A percentile compares a stretch with the other conserved stretches of the same genome.
Conservation (phyloP, 2,797 vertebrate species). For the Gephyroberyx darwinii region DNA sequence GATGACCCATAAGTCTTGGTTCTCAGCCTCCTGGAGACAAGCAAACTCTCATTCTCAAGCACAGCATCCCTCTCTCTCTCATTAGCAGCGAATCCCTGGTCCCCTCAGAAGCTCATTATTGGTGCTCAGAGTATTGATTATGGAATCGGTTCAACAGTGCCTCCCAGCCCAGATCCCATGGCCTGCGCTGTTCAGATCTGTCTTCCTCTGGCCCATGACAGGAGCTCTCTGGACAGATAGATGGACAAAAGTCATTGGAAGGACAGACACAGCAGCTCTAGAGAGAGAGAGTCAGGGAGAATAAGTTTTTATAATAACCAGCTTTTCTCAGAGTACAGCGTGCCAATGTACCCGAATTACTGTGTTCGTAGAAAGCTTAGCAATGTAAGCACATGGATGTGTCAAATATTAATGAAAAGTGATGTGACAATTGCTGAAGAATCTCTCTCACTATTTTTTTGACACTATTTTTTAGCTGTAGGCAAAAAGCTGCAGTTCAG, state of each 20-base stretch:
- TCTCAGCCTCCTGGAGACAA: slow-evolving; percentile 37
- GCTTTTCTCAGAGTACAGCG: neutral
- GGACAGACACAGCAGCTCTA: neutral
- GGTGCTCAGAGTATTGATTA: slow-evolving; percentile 56
- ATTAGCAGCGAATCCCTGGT: slow-evolving; percentile 44
- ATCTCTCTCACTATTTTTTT: too few species aligned
- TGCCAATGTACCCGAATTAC: neutral
- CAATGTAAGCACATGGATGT: neutral
- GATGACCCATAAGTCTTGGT: slow-evolving; percentile 43
- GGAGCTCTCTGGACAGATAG: neutral
- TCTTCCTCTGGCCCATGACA: slow-evolving; percentile 2
- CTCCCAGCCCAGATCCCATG: slow-evolving; percentile 21
- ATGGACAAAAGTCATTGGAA: slow-evolving; percentile 3
- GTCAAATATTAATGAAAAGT: too few species aligned
- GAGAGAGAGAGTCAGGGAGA: neutral
- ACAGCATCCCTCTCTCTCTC: slow-evolving; percentile 24
- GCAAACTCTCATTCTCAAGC: slow-evolving; percentile 10
- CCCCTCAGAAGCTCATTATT: slow-evolving; percentile 41
- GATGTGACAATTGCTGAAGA: too few species aligned
- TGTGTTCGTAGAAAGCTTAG: neutral
- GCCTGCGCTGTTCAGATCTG: slow-evolving; percentile 16
- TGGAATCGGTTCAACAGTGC: slow-evolving; percentile 35
- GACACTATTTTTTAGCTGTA: too few species aligned
- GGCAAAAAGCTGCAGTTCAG: too few species aligned
- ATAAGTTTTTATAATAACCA: neutral